Conservation (phyloP, 2,797 vertebrate species). For the Propithecus deckenii region DNA sequence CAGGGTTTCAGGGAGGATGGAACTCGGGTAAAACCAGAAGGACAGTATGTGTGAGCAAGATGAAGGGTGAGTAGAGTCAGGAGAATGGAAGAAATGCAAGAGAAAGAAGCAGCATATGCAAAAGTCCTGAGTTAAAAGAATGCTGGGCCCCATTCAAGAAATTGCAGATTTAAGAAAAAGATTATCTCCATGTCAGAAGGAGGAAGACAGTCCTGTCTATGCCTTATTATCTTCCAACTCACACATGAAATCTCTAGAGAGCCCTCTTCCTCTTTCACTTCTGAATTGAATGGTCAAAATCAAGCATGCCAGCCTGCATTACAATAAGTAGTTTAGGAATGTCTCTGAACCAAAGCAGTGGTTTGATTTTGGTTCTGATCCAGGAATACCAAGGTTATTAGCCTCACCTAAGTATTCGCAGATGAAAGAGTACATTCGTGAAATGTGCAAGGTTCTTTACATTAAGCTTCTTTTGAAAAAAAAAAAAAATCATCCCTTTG, state of each 20-base stretch:
- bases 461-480: conserved; percentile 44
- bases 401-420: conserved; percentile 3
- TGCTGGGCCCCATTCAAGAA: not conserved
- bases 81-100: not conserved
- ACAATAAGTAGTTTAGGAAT: not conserved
- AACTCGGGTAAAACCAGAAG: not conserved
- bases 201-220: not conserved
- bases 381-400: not conserved
- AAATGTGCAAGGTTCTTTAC: conserved; percentile 37
- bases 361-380: conserved; percentile 64
- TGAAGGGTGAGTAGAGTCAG: not conserved
- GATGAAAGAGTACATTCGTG: conserved; percentile 40
- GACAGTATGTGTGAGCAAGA: not conserved
- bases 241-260: conserved; percentile 17
- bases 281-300: not conserved
- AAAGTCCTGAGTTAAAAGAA: not conserved
- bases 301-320: not conserved
- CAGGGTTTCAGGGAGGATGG: not conserved
- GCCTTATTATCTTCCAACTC: conserved; percentile 10
- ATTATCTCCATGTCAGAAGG: not conserved
- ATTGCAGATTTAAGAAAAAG: not conserved
- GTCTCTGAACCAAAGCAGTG: conserved; percentile 25
- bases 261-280: not conserved
- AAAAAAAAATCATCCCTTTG: conserved; percentile 2
- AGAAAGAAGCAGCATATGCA: not conserved